Conservation (phyloP, 2,113 vertebrate genomes). For the Colossoma macropomum region DNA sequence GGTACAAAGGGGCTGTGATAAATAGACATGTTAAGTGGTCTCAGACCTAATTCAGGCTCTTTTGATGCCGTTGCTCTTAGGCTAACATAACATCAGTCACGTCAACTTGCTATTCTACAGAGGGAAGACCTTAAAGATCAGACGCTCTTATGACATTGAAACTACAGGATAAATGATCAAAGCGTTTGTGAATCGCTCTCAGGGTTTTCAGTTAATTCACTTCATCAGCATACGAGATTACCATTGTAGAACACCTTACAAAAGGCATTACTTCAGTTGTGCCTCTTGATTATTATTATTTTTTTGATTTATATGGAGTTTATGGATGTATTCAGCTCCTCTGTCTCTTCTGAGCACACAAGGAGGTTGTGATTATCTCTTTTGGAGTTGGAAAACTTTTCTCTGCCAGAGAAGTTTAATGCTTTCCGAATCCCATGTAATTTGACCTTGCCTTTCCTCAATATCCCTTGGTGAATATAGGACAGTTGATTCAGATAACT, state of each 20-base stretch:
- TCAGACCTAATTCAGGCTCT: background rate
- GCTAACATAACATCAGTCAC: background rate
- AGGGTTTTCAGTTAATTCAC: background rate
- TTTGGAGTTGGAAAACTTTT: conserved; percentile 47
- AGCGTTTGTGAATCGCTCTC: conserved; percentile 6
- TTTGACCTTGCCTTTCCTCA: conserved; percentile 72
- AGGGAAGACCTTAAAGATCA: background rate
- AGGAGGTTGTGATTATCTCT: conserved; percentile 16
- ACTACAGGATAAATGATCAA: conserved; percentile 26
- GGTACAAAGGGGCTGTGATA: conserved; percentile 8
- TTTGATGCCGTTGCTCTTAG: conserved; percentile 14
- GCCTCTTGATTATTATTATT: background rate
- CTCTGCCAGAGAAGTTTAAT: conserved; percentile 52
- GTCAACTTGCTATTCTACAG: background rate
- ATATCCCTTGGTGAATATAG: conserved; percentile 66
- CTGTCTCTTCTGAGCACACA: conserved; percentile 50
- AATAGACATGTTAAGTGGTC: conserved; percentile 23
- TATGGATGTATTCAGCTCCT: conserved; percentile 33
- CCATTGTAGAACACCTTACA: background rate
- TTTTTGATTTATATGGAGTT: conserved; percentile 16
- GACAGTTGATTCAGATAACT: conserved; percentile 73
- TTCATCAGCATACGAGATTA: background rate
- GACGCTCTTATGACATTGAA: background rate
- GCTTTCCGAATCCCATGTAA: conserved; percentile 62
- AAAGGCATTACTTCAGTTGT: background rate